These are phyloP conservation scores for Masnerella sp. DNA, from an alignment of 2,888 invertebrate species.

Conservation along the genomic window DNA sequence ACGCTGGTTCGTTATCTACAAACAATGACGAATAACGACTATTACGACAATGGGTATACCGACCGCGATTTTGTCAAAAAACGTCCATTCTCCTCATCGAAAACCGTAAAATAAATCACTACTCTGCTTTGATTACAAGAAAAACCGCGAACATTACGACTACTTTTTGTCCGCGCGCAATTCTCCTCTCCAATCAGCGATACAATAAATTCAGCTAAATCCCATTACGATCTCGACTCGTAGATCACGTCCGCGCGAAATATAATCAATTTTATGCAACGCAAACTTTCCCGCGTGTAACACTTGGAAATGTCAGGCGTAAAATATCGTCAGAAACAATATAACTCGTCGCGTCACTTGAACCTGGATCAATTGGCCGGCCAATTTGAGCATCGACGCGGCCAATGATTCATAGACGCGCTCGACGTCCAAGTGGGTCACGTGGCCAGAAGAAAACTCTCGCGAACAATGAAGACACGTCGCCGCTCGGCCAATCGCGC, in stretches of 20 bases:
- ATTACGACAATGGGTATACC: too few relatives aligned
- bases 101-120: too few relatives aligned
- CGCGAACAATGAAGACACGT: slow-evolving; percentile 18
- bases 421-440: slow-evolving; percentile 14
- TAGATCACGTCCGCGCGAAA: slow-evolving; percentile 43
- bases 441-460: neutral
- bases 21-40: too few relatives aligned
- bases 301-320: slow-evolving; percentile 44
- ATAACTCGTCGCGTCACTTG: slow-evolving; percentile 35
- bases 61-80: too few relatives aligned
- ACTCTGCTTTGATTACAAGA: too few relatives aligned
- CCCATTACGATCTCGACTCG: slow-evolving; percentile 35
- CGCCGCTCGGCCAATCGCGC: slow-evolving; percentile 44
- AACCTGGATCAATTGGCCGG: slow-evolving; percentile 46
- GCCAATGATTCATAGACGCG: slow-evolving; percentile 22
- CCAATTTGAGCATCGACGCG: slow-evolving; percentile 24
- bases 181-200: slow-evolving; percentile 28
- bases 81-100: too few relatives aligned
- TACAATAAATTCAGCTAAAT: slow-evolving; percentile 33
- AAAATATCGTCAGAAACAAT: slow-evolving; percentile 43
- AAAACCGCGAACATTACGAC: too few relatives aligned
- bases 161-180: too few relatives aligned
- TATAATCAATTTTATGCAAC: slow-evolving; percentile 50
- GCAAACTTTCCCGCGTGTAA: slow-evolving; percentile 53
- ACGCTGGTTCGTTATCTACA: too few relatives aligned